Evolutionary conservation across 2,888 invertebrate species (phyloP).

Genomic region (Coelopa pilipes): DNA sequence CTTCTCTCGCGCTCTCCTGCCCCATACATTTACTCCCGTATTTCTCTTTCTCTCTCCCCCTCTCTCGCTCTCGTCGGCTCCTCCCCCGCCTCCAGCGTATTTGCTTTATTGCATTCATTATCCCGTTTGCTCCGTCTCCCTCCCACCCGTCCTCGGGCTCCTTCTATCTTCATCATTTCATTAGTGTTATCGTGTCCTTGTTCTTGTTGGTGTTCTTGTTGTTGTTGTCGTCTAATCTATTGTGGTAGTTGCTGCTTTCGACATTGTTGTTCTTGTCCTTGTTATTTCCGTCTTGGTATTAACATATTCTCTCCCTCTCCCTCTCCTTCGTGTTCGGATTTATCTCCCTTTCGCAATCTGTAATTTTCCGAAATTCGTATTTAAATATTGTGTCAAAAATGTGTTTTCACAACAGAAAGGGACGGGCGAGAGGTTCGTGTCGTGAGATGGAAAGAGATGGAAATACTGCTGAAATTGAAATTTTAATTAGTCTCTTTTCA

Average conservation of each 20-base stretch:
- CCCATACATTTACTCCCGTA: too few species aligned
- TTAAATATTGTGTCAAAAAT: too few species aligned
- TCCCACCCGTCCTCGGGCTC: background rate
- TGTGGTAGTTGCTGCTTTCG: background rate
- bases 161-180: slow-evolving; percentile 4
- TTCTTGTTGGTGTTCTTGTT: background rate
- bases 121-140: background rate
- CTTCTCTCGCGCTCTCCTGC: too few species aligned
- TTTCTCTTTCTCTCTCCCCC: too few species aligned
- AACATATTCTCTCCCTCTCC: background rate
- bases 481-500: too few species aligned
- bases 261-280: background rate
- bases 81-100: background rate
- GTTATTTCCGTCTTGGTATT: background rate
- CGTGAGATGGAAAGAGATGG: too few species aligned
- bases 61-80: background rate
- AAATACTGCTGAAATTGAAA: too few species aligned
- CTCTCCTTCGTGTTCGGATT: background rate
- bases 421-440: too few species aligned
- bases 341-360: background rate
- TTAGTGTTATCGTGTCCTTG: slow-evolving; percentile 4
- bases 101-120: background rate
- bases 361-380: too few species aligned
- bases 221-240: background rate
- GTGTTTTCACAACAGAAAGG: too few species aligned